phyloP scores from a whole-genome alignment of 2,888 invertebrate genomes.

The Polymixis lichenea region DNA sequence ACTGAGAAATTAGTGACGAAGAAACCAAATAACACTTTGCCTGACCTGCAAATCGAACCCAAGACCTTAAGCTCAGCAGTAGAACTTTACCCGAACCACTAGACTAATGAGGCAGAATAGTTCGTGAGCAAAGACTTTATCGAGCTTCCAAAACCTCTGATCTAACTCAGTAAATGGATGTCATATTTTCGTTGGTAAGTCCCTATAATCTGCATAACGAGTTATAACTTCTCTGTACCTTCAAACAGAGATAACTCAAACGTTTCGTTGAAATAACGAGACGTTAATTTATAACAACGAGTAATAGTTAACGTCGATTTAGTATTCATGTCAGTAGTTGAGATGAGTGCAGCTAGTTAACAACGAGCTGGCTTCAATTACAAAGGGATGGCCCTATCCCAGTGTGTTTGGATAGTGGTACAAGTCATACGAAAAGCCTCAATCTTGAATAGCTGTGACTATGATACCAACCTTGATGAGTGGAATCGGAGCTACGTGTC shows the following conservation, averaged over 20 bases:
- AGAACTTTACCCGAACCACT: background rate
- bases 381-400: conserved; percentile 71
- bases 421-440: conserved; percentile 42
- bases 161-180: background rate
- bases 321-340: conserved; percentile 30
- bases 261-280: background rate
- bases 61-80: background rate
- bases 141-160: background rate
- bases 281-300: conserved; percentile 1
- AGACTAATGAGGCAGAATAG: background rate
- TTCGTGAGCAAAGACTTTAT: background rate
- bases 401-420: conserved; percentile 50
- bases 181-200: background rate
- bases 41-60: background rate
- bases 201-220: background rate
- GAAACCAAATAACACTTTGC: background rate
- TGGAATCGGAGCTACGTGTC: too few relatives aligned
- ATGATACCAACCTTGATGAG: too few relatives aligned
- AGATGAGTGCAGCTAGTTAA: conserved; percentile 51
- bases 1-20: background rate
- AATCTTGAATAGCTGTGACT: too few relatives aligned
- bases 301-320: conserved; percentile 3
- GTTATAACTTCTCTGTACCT: too few relatives aligned
- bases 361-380: conserved; percentile 74
- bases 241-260: background rate